phyloP scores from a whole-genome alignment of 2,888 invertebrate genomes.

The Homarus gammarus region DNA sequence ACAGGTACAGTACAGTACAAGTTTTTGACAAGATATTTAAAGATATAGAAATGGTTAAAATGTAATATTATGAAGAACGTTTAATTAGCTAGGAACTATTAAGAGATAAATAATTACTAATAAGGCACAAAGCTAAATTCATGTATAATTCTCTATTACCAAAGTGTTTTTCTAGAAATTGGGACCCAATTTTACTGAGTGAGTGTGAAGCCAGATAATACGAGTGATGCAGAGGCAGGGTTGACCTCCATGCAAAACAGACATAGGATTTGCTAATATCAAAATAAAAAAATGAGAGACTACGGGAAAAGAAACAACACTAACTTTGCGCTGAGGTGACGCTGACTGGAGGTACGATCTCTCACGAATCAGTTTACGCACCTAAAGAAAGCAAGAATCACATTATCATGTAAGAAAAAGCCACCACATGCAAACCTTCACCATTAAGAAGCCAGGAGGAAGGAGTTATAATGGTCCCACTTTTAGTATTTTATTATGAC shows the following conservation, averaged over 20 bases:
- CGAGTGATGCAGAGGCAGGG: not conserved
- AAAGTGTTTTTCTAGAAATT: not conserved
- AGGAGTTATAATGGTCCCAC: not conserved
- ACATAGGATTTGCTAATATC: not conserved
- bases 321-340: conserved; percentile 42
- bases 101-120: too few species aligned
- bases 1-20: not conserved
- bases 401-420: conserved; percentile 17
- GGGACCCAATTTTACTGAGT: too few species aligned
- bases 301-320: conserved; percentile 38
- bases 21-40: not conserved
- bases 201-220: too few species aligned
- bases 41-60: not conserved
- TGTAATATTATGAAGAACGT: not conserved
- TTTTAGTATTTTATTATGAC: not conserved
- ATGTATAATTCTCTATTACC: not conserved
- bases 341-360: conserved; percentile 30
- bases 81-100: too few species aligned
- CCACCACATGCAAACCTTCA: conserved; percentile 31
- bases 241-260: conserved; percentile 3
- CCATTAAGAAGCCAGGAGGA: conserved; percentile 14
- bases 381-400: conserved; percentile 42
- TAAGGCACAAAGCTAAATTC: not conserved
- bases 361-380: conserved; percentile 34
- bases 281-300: not conserved